Evolutionary conservation across 2,113 vertebrate genomes (phyloP).

Genomic region (Cranoglanis bouderius): DNA sequence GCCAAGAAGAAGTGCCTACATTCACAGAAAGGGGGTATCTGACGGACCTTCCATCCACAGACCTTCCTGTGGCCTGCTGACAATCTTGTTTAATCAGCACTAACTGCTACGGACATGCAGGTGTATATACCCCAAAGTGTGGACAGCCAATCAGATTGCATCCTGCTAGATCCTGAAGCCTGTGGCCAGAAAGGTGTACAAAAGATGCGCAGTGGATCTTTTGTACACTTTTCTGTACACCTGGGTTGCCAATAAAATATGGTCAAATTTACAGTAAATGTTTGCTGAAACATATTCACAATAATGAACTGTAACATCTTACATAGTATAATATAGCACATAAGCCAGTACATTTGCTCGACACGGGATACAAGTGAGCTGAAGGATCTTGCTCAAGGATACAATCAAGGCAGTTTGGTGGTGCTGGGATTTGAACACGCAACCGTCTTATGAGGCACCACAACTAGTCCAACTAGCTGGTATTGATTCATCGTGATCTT

Average conservation of each 20-base stretch:
- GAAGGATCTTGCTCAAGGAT: no score
- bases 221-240: background rate
- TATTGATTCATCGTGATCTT: background rate
- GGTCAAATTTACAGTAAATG: background rate
- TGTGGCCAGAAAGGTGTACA: background rate
- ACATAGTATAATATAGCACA: no score
- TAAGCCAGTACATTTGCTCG: background rate
- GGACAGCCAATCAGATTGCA: background rate
- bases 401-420: background rate
- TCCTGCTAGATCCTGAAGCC: background rate
- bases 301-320: background rate
- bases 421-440: background rate
- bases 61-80: background rate
- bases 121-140: background rate
- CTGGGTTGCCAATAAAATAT: background rate
- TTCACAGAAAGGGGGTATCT: background rate
- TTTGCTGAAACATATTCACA: background rate
- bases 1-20: background rate
- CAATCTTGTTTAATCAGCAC: background rate
- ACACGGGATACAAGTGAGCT: background rate
- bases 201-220: background rate
- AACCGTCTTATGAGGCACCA: background rate
- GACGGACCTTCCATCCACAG: background rate
- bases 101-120: background rate
- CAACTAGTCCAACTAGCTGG: background rate